Evolutionary conservation across 2,113 vertebrate species (phyloP), one percentile per base, ranked within the genome.

Genomic region (Theristicus caerulescens): DNA sequence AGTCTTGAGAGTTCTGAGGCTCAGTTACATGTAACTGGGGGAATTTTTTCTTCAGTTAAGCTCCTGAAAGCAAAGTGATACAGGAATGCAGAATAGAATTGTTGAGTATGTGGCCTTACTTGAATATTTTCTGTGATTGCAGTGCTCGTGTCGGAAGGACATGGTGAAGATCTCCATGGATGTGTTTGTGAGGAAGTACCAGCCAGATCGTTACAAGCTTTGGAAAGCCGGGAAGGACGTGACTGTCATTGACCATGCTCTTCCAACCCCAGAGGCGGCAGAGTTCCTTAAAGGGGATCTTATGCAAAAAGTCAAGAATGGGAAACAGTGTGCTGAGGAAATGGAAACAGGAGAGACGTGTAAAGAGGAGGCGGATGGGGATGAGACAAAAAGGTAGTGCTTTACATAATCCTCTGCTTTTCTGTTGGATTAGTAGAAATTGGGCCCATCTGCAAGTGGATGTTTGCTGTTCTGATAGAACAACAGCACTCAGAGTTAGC

Each of bases 91-190:
- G 74, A 55, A 21, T 21, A 73, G 65, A 65, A 40, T 26, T 81
- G 26, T 71, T 54, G 21, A 34, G 18, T 32, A 44, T 64, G 22
- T 85, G 36, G 11, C 42, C 67, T 94, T 62, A 89, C 31, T 38
- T 86, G 26, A 36, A 2, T 92, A 27, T 95, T 87, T 90, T 89
- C 21, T 91, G 32, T 84, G n/a, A 61, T 36, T 96, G 65, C 97
- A 99, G 99, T 99, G 99, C 94, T 99, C 99, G 0, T 99, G 99
- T 90, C 98, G 99, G 49, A 99, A 99, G 96, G 99, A 99, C 93
- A 99, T 99, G 98, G 99, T 99, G 94, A 99, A 99, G 98, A 99
- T 99, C 86, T 99, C 99, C 79, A 99, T 99, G 99, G 99, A 99
- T 15, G 98, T 99, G 72, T 99, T 99, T 92, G 99, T 99, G 82